Conservation (phyloP, 2,113 vertebrate species). For the Oostethus manadensis region DNA sequence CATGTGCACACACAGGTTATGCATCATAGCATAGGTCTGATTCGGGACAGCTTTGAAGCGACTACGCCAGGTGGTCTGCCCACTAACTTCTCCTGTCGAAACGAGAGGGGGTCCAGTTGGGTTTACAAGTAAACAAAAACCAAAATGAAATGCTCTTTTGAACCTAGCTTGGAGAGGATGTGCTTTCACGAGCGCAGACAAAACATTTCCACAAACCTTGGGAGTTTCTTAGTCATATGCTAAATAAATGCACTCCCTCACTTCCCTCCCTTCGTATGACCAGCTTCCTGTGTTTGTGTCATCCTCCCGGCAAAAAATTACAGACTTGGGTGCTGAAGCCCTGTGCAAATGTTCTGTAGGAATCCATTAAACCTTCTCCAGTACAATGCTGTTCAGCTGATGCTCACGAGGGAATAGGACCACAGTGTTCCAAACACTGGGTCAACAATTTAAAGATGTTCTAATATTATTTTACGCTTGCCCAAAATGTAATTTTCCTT, state of each 20-base stretch:
- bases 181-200: conserved; percentile 19
- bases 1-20: conserved; percentile 31
- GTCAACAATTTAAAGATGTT: no score
- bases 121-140: conserved; percentile 31
- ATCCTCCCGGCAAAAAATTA: conserved; percentile 25
- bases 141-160: conserved; percentile 29
- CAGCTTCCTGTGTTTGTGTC: conserved; percentile 26
- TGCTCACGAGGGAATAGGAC: no score
- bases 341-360: conserved; percentile 14
- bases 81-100: conserved; percentile 43
- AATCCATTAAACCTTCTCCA: no score
- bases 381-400: no score
- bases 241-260: not conserved
- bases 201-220: conserved; percentile 11
- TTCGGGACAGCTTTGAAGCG: conserved; percentile 44
- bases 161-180: conserved; percentile 14
- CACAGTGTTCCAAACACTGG: no score
- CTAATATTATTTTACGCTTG: no score
- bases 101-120: conserved; percentile 17
- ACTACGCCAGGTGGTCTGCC: conserved; percentile 49
- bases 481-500: no score
- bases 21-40: conserved; percentile 17
- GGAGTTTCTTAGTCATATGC: not conserved
- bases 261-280: not conserved
- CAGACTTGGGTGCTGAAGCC: not conserved